phyloP scores from a whole-genome alignment of 2,797 vertebrate genomes.

The Eulemur mongoz region DNA sequence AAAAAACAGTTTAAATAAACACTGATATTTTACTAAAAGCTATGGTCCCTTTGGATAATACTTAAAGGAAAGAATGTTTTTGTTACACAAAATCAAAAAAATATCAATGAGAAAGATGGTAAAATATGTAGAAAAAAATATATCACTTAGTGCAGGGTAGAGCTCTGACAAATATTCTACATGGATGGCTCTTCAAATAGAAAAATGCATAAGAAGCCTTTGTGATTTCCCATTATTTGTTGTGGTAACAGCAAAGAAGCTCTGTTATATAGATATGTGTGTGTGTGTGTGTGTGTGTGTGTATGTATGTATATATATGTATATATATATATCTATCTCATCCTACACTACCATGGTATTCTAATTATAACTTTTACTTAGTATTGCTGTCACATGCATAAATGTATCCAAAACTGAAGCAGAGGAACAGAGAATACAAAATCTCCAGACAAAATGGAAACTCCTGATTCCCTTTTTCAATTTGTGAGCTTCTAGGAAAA shows the following conservation, averaged over 20 bases:
- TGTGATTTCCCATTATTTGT: slow-evolving; percentile 48
- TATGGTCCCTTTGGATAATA: slow-evolving; percentile 12
- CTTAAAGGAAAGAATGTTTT: slow-evolving; percentile 31
- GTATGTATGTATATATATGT: neutral
- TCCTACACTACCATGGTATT: slow-evolving; percentile 27
- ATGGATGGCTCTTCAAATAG: neutral
- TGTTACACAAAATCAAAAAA: slow-evolving; percentile 23
- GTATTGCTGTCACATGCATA: neutral
- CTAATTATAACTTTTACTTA: slow-evolving; percentile 71
- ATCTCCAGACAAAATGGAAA: slow-evolving; percentile 51
- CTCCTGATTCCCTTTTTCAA: slow-evolving; percentile 21
- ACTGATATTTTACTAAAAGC: slow-evolving; percentile 47
- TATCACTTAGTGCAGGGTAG: slow-evolving; percentile 14
- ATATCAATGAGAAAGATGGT: slow-evolving; percentile 16
- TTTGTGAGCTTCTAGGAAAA: neutral
- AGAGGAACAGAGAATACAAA: slow-evolving; percentile 56
- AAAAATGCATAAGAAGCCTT: slow-evolving; percentile 3
- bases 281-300: neutral
- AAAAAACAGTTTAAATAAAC: slow-evolving; percentile 41
- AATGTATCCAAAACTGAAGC: slow-evolving; percentile 48
- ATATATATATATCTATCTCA: neutral
- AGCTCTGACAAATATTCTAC: slow-evolving; percentile 32
- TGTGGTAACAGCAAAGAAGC: slow-evolving; percentile 60
- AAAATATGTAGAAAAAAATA: slow-evolving; percentile 27
- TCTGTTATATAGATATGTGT: neutral